Evolutionary conservation across 1,140 invertebrate species (phyloP), one percentile per base, ranked within the genome.

Genomic region (Ips nitidus): DNA sequence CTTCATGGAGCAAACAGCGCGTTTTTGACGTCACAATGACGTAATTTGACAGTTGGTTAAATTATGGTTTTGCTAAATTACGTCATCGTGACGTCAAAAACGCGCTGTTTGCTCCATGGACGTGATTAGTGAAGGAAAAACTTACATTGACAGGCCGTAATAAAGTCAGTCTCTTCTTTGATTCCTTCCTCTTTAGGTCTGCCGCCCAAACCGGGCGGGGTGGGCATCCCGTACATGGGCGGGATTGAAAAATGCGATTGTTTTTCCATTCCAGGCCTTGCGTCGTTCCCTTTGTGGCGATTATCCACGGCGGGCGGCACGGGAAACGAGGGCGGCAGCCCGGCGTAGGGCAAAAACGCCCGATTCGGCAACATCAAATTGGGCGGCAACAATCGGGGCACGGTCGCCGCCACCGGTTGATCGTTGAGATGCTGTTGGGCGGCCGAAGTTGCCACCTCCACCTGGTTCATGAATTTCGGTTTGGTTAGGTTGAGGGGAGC

Each of bases 401-500:
- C 83, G 0, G 85, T 86, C 2, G 86, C 85, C 8, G 85, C 85
- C 36, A 85, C 76, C n/a, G 85, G 84, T 69, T 86, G 85, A 55
- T 86, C 85, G 62, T 83, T 80, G 36, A 71, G 52, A 55, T 59
- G 67, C 75, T 76, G 56, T 55, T 67, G 68, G 41, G 66, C 72
- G 37, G 75, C 74, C 76, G 69, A 82, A 40, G 62, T 41, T 80
- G 66, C 67, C 79, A 40, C 74, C 79, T 65, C 72, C 81, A 71
- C 53, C 80, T 70, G 80, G 63, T 77, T 78, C 3, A 79, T 79
- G 8, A 84, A 85, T 77, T 94, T 92, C 40, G 94, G 94, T 82
- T 96, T 96, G 71, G 89, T 91, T 3, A 97, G 87, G 81, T 96
- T 96, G 1, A 97, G 82, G 0, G 94, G 94, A 0, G 91, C 88